Percentiles rank a stretch among this genome's conserved stretches.
phyloP scores from a whole-genome alignment of 2,797 vertebrate species.

The Anabacerthia variegaticeps region DNA sequence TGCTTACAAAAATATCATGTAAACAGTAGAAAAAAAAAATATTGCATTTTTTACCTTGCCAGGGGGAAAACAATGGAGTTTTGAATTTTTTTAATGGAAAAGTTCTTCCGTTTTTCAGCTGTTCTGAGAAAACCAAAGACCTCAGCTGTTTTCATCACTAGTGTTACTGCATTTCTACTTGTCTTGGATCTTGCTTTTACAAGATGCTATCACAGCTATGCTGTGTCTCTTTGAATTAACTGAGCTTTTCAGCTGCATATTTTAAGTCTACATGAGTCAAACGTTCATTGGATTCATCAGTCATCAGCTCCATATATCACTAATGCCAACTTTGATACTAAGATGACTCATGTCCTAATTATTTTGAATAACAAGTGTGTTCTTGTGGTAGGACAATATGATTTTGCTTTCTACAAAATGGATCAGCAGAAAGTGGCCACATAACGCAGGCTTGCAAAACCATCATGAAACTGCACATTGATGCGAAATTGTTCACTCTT shows the following conservation, averaged over 20 bases:
- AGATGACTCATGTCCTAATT: slow-evolving; percentile 39
- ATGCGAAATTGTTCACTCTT: background rate
- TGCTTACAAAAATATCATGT: background rate
- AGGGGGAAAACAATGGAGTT: background rate
- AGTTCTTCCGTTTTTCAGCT: slow-evolving; percentile 20
- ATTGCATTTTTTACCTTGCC: background rate
- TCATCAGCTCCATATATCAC: slow-evolving; percentile 51
- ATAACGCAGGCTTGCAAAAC: background rate
- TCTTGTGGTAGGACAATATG: slow-evolving; percentile 54
- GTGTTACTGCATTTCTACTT: slow-evolving; percentile 27
- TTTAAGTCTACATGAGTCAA: slow-evolving; percentile 55
- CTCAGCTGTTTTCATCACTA: slow-evolving; percentile 33
- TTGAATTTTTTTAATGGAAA: slow-evolving; percentile 1
- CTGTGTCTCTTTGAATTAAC: slow-evolving; percentile 61
- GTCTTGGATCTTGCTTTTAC: slow-evolving; percentile 67
- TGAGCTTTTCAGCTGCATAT: slow-evolving; percentile 33
- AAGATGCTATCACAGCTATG: slow-evolving; percentile 23
- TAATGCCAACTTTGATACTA: slow-evolving; percentile 36
- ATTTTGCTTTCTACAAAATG: background rate
- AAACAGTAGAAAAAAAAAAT: background rate
- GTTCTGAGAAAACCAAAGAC: background rate
- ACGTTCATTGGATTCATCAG: slow-evolving; percentile 27
- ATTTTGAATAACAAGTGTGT: slow-evolving; percentile 61
- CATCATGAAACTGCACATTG: background rate
- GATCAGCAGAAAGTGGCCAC: background rate